phyloP scores from a whole-genome alignment of 2,888 invertebrate species.

The Andrena minutula region DNA sequence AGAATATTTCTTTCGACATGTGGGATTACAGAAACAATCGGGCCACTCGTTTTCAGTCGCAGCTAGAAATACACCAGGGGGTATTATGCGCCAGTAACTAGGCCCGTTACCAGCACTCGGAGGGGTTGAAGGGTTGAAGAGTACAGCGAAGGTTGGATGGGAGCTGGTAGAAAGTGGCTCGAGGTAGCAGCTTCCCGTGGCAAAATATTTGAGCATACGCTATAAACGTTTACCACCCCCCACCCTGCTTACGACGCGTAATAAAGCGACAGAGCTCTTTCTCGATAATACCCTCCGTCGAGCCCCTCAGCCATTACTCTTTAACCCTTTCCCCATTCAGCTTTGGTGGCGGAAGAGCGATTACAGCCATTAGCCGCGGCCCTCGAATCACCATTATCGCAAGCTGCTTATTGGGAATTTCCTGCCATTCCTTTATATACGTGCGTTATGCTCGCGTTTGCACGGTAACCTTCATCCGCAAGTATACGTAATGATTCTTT shows the following conservation, averaged over 20 bases:
- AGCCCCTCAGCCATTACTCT: slow-evolving; percentile 28
- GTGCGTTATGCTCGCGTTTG: too few species aligned
- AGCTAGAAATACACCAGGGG: slow-evolving; percentile 28
- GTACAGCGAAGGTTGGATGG: slow-evolving; percentile 26
- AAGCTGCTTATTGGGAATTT: slow-evolving; percentile 6
- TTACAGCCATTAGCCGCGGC: slow-evolving; percentile 1
- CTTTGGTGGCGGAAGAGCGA: slow-evolving; percentile 4
- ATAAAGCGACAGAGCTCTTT: slow-evolving; percentile 78
- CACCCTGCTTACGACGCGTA: slow-evolving; percentile 63
- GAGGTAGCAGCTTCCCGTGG: slow-evolving; percentile 46
- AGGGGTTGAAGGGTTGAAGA: neutral
- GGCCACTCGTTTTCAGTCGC: slow-evolving; percentile 25
- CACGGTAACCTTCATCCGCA: too few species aligned
- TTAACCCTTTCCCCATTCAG: slow-evolving; percentile 16
- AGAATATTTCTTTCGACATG: slow-evolving; percentile 17
- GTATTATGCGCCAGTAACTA: slow-evolving; percentile 44
- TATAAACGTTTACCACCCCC: slow-evolving; percentile 72
- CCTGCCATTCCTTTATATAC: neutral
- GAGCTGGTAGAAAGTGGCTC: slow-evolving; percentile 22
- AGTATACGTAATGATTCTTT: too few species aligned
- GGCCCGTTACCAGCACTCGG: slow-evolving; percentile 42
- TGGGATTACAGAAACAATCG: slow-evolving; percentile 26
- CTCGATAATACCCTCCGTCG: slow-evolving; percentile 74
- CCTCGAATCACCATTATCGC: slow-evolving; percentile 4
- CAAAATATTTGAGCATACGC: slow-evolving; percentile 77